A percentile compares a stretch with the other conserved stretches of the same genome.
Evolutionary conservation across 2,888 invertebrate genomes (phyloP).

Genomic region (Acanthosepion lycidas): DNA sequence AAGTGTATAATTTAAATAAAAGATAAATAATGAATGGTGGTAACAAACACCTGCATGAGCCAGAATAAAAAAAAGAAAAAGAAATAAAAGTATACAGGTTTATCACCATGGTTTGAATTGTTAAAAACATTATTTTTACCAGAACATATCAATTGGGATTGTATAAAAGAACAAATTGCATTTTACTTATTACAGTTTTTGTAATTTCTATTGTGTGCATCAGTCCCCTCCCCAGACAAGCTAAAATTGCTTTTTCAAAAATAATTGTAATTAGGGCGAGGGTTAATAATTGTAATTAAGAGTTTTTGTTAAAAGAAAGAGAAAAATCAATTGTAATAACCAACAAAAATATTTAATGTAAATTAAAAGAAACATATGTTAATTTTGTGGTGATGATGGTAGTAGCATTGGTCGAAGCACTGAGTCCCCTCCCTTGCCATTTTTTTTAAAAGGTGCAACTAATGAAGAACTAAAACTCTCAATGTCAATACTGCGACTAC

Average conservation of each 20-base stretch:
- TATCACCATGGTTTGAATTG: neutral
- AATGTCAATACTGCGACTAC: neutral
- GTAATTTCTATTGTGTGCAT: neutral
- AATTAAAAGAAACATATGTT: neutral
- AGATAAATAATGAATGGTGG: too few relatives aligned
- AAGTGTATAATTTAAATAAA: too few relatives aligned
- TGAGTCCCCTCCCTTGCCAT: too few relatives aligned
- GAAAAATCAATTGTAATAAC: neutral
- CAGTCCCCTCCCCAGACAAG: neutral
- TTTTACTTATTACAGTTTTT: too few relatives aligned
- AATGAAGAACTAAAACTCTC: neutral
- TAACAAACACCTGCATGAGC: too few relatives aligned
- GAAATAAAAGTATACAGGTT: neutral
- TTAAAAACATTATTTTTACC: neutral
- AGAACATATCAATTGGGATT: too few relatives aligned
- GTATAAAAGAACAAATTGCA: too few relatives aligned
- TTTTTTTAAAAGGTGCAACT: too few relatives aligned
- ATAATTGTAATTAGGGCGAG: neutral
- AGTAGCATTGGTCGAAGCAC: too few relatives aligned
- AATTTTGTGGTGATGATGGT: neutral
- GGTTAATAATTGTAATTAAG: neutral
- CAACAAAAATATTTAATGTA: neutral
- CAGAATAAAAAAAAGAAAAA: too few relatives aligned
- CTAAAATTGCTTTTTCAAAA: neutral
- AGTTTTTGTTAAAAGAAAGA: neutral